Conservation (phyloP, 2,797 vertebrate species). For the Buceros bicornis region DNA sequence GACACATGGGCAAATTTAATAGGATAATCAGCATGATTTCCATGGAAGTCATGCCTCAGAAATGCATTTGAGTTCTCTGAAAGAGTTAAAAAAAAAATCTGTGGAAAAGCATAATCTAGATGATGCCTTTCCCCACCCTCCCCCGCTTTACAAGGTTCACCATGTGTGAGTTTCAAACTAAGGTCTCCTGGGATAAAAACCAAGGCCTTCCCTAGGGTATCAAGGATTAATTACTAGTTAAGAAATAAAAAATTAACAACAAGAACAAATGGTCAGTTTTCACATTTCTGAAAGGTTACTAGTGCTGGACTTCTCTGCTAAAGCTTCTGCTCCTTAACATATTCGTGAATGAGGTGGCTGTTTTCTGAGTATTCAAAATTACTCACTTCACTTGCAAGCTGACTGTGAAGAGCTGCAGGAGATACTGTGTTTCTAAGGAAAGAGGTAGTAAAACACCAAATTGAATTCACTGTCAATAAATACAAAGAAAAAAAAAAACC, state of each 20-base stretch:
- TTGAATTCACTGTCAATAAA: not conserved
- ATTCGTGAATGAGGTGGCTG: not conserved
- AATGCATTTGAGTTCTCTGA: not conserved
- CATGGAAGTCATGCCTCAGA: not conserved
- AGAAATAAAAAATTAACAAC: not conserved
- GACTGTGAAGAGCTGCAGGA: not conserved
- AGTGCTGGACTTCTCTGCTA: not conserved
- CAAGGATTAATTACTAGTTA: not conserved
- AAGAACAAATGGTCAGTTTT: not conserved
- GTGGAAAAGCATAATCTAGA: not conserved
- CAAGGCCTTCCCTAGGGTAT: not conserved
- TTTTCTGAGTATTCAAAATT: conserved; percentile 2
- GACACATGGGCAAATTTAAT: not conserved
- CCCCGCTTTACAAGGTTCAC: not conserved
- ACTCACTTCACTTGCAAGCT: not conserved
- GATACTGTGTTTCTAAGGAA: not conserved
- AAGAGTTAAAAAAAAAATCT: not conserved
- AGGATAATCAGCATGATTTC: not conserved
- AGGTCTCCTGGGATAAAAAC: not conserved
- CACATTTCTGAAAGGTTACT: not conserved
- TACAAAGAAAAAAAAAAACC: not conserved
- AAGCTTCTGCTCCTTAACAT: not conserved
- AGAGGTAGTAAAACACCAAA: not conserved
- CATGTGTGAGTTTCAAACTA: not conserved
- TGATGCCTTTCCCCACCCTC: not conserved